Evolutionary conservation across 1,140 invertebrate species (phyloP).

Genomic region (Drosophila bocqueti): DNA sequence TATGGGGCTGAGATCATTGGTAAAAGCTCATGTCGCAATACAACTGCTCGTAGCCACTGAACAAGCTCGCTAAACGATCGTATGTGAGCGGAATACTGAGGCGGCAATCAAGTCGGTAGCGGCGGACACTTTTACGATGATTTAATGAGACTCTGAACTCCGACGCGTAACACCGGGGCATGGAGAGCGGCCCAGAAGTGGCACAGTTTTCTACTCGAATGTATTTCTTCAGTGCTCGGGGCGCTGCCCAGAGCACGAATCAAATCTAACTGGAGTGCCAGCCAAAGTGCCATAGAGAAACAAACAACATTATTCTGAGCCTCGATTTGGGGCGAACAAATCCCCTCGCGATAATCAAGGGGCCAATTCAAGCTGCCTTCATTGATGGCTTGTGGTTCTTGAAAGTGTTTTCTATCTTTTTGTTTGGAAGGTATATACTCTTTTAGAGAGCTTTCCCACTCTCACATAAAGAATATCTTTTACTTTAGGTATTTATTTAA

Average conservation of each 20-base stretch:
- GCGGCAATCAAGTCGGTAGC: slow-evolving; percentile 33
- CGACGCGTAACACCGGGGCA: slow-evolving; percentile 66
- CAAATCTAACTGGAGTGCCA: slow-evolving; percentile 32
- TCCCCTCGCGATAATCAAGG: slow-evolving; percentile 69
- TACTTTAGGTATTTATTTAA: background rate
- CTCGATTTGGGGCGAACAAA: slow-evolving; percentile 62
- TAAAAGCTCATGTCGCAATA: slow-evolving; percentile 59
- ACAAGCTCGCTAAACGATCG: slow-evolving; percentile 45
- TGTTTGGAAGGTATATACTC: background rate
- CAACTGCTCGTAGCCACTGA: slow-evolving; percentile 20
- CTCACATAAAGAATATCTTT: background rate
- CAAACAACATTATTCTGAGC: slow-evolving; percentile 64
- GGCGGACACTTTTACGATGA: slow-evolving; percentile 65
- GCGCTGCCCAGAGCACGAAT: slow-evolving; percentile 23
- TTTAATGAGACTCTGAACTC: slow-evolving; percentile 58
- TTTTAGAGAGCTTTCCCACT: background rate
- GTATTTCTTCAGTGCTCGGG: slow-evolving; percentile 26
- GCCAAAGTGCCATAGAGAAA: slow-evolving; percentile 56
- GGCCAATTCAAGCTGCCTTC: slow-evolving; percentile 61
- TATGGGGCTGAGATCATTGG: slow-evolving; percentile 47
- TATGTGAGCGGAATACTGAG: slow-evolving; percentile 67
- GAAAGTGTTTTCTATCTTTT: slow-evolving; percentile 21
- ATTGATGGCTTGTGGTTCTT: slow-evolving; percentile 42
- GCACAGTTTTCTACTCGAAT: slow-evolving; percentile 51
- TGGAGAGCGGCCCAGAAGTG: slow-evolving; percentile 57